Percentiles rank a stretch among this genome's conserved stretches.
phyloP scores from a whole-genome alignment of 2,113 vertebrate species.

The Sinocyclocheilus rhinocerous region DNA sequence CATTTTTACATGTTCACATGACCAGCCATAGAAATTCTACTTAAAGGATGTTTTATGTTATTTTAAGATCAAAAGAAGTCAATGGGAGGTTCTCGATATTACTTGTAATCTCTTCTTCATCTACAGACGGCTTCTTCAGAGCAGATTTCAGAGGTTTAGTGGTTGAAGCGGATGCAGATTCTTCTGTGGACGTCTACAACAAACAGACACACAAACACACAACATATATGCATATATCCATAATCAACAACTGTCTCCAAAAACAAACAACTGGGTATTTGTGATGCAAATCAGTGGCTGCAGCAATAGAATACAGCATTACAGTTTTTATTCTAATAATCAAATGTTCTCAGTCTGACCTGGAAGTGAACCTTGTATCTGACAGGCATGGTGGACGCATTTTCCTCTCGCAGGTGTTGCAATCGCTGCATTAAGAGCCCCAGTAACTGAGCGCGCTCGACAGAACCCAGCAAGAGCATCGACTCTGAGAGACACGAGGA shows the following conservation, averaged over 20 bases:
- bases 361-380: slow-evolving; percentile 64
- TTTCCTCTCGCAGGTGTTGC: slow-evolving; percentile 63
- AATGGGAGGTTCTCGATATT: neutral
- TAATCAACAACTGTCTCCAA: neutral
- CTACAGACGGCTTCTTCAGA: slow-evolving; percentile 62
- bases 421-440: slow-evolving; percentile 74
- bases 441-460: slow-evolving; percentile 80
- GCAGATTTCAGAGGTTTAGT: slow-evolving; percentile 80
- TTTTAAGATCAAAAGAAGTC: neutral
- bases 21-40: too few relatives aligned
- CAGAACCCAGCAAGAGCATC: slow-evolving; percentile 87
- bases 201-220: slow-evolving; percentile 20
- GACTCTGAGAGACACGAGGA: slow-evolving; percentile 74
- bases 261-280: neutral
- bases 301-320: neutral
- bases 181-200: slow-evolving; percentile 59
- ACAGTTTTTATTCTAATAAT: neutral
- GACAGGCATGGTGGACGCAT: neutral
- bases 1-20: neutral
- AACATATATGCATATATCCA: neutral
- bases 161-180: slow-evolving; percentile 53
- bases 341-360: neutral
- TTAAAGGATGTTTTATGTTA: neutral
- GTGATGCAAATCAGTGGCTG: neutral
- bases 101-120: slow-evolving; percentile 14